Evolutionary conservation across 2,888 invertebrate genomes (phyloP), one percentile per base, ranked within the genome.

Genomic region (Cephus pulcher): DNA sequence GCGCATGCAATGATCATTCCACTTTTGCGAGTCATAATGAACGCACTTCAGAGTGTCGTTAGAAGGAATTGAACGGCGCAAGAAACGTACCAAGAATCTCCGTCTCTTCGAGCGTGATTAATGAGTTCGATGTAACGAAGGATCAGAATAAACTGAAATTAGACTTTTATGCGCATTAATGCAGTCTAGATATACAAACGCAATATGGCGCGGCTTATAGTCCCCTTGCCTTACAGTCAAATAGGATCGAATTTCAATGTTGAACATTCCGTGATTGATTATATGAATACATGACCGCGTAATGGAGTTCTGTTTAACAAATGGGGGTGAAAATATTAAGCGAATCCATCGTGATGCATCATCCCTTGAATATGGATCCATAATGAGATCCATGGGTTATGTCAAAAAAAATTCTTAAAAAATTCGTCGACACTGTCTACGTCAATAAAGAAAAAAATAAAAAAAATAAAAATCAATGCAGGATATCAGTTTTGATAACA

Each of bases 231-330:
- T 75, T 76, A 78, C 83, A 85, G 85, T 86, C 85, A 89, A 87
- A 88, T 88, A 89, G 79, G 86, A 88, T 90, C 88, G 78, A 81
- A 85, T 90, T 87, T 87, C 90, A 82, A 77, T 81, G 84, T 86
- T 88, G 84, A 87, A 84, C 83, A 78, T 81, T 73, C 80, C 75
- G 79, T 90, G 90, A 90, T 90, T 89, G 89, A 90, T 90, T 85
- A 85, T 84, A 84, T 84, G 85, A 89, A 88, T 87, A 86, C 80
- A 84, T 80, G 83, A 82, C 78, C 79, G 75, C 79, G 79, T 89
- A 88, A 89, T 89, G 88, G 89, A 84, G 75, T 82, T 80, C 34
- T 76, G 77, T 79, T 79, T 71, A 75, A 75, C 79, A 75, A 79
- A 75, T 80, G 71, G 71, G 71, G 71, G 71, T 71, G 34, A 33